Percentiles rank a stretch among this genome's conserved stretches.
These are phyloP conservation scores for Tiphia femorata DNA, from an alignment of 2,888 invertebrate species.

Conservation along the genomic window DNA sequence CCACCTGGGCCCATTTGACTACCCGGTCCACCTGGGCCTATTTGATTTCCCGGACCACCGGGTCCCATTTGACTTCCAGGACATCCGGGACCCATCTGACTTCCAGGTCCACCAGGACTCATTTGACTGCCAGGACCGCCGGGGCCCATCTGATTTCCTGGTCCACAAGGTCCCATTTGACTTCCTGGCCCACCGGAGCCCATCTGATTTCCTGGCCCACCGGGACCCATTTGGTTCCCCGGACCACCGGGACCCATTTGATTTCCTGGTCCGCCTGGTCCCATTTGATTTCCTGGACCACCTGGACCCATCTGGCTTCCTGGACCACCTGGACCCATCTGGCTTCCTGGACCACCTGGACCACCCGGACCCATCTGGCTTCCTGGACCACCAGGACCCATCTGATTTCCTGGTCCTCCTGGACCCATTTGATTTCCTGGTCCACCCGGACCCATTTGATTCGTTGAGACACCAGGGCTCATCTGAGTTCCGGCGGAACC, in stretches of 20 bases:
- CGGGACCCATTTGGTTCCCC: conserved; percentile 56
- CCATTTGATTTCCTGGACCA: conserved; percentile 52
- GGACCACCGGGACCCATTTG: conserved; percentile 56
- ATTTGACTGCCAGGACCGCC: conserved; percentile 38
- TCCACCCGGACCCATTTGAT: conserved; percentile 60
- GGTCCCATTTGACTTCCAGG: conserved; percentile 58
- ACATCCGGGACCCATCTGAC: conserved; percentile 35
- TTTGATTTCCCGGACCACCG: conserved; percentile 56
- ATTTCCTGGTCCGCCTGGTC: conserved; percentile 54
- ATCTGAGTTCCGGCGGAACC: conserved; percentile 62
- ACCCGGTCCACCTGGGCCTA: conserved; percentile 51
- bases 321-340: conserved; percentile 46
- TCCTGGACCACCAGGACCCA: conserved; percentile 35
- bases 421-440: conserved; percentile 29
- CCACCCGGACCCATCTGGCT: conserved; percentile 57
- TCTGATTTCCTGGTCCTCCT: conserved; percentile 27
- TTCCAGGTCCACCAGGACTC: conserved; percentile 46
- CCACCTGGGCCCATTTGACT: conserved; percentile 59
- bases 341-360: conserved; percentile 49
- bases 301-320: conserved; percentile 44
- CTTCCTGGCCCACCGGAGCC: conserved; percentile 46
- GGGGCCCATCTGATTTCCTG: conserved; percentile 47
- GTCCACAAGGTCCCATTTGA: conserved; percentile 50
- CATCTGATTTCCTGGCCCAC: conserved; percentile 66
- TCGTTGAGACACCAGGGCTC: conserved; percentile 48